Percentiles rank a stretch among this genome's conserved stretches.
These are phyloP conservation scores for Plutella xylostella DNA, from an alignment of 2,888 invertebrate genomes.

Conservation along the genomic window DNA sequence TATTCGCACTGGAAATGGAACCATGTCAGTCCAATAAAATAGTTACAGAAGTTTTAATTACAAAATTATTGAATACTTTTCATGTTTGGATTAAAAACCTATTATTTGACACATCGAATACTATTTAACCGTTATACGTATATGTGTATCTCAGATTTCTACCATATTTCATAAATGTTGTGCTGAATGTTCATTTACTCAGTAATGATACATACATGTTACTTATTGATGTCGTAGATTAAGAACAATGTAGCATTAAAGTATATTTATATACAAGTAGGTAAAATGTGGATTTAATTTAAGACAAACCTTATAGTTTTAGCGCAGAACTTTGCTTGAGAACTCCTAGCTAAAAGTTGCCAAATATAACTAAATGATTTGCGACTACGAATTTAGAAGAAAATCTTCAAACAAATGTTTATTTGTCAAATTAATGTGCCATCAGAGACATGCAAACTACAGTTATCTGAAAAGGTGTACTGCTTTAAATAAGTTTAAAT, in stretches of 20 bases:
- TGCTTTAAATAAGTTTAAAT: too few relatives aligned
- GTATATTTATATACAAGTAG: conserved; percentile 19
- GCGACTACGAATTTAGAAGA: neutral
- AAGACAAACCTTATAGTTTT: neutral
- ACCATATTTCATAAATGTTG: conserved; percentile 1
- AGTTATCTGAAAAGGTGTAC: neutral
- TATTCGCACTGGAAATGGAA: too few relatives aligned
- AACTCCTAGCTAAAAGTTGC: neutral
- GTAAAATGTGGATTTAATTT: neutral
- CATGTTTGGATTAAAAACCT: neutral
- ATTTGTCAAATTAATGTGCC: neutral
- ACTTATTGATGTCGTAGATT: conserved; percentile 35
- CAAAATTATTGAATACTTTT: neutral
- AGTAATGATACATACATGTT: conserved; percentile 29
- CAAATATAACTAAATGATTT: neutral
- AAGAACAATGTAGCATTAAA: conserved; percentile 24
- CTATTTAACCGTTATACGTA: neutral
- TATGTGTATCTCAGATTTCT: neutral
- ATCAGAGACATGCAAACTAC: neutral
- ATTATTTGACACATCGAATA: neutral
- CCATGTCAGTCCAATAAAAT: too few relatives aligned
- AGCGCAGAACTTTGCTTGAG: neutral
- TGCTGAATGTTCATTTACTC: conserved; percentile 30
- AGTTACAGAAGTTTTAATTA: neutral
- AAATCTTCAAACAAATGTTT: neutral